phyloP scores from a whole-genome alignment of 2,797 vertebrate species.

The Artibeus lituratus region DNA sequence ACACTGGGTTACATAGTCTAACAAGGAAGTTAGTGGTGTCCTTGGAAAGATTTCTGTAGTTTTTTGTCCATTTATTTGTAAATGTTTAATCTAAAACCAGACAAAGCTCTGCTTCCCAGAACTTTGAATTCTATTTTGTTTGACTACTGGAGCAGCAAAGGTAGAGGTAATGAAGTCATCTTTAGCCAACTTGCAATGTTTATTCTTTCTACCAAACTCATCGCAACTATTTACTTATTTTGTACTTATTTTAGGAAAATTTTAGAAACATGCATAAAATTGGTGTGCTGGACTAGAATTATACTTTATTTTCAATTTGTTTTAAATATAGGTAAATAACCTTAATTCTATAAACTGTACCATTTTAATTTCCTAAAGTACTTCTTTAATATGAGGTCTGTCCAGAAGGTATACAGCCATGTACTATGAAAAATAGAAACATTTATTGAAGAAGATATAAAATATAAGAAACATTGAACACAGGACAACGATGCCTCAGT shows the following conservation, averaged over 20 bases:
- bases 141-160: background rate
- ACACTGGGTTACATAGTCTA: background rate
- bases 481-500: background rate
- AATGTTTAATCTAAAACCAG: conserved; percentile 25
- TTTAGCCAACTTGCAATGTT: background rate
- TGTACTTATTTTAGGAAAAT: background rate
- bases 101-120: background rate
- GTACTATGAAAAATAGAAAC: background rate
- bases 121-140: background rate
- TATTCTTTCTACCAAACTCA: background rate
- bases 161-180: background rate
- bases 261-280: background rate
- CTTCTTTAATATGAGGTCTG: background rate
- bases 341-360: background rate
- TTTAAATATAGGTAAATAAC: background rate
- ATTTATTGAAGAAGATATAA: background rate
- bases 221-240: background rate
- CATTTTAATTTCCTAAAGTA: background rate
- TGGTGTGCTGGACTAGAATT: background rate
- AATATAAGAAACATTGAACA: background rate
- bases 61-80: background rate
- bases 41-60: background rate
- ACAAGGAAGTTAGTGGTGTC: background rate
- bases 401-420: background rate
- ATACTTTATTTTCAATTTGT: background rate